Evolutionary conservation across 2,888 invertebrate genomes (phyloP), one percentile per base, ranked within the genome.

Genomic region (Scaptomyza parva): DNA sequence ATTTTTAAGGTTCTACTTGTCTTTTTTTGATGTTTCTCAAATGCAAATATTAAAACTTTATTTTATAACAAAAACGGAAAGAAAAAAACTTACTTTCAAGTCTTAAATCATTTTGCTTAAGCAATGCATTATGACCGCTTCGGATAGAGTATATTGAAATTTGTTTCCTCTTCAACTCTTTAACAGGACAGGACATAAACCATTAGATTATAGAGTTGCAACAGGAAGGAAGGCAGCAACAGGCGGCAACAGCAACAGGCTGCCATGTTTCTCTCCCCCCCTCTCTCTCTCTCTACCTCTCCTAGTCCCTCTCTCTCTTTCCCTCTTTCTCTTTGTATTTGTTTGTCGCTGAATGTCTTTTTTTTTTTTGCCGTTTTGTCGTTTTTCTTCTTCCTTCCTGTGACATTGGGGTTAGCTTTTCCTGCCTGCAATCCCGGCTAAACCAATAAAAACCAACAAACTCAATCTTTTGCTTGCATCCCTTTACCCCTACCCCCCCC

Each of bases 161-260:
- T 67, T 76, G 71, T 77, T 86, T 82, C 78, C 73, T 68, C 57
- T 64, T 2, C 1, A 18, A 35, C n/a, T 40, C 6, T n/a, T 9
- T 39, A 39, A 39, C 28, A 47, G 57, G 35, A 14, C 17, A 30
- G 45, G 26, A 52, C 18, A 26, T 43, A 28, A 14, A n/a, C n/a
- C n/a, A n/a, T n/a, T n/a, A n/a, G n/a, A n/a, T n/a, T n/a, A n/a
- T n/a, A n/a, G n/a, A n/a, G n/a, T n/a, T 17, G 3, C 12, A 24
- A 22, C 50, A 52, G 1, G 17, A 53, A 18, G n/a, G 1, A 14
- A 53, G 17, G n/a, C 20, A 47, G 64, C 43, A 51, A n/a, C 39
- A 55, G 50, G 64, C 50, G 18, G 28, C 63, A 22, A 2, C 22
- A 58, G 76, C 71, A 58, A 47, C 47, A 77, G 78, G 73, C 78